Evolutionary conservation across 2,888 invertebrate genomes (phyloP), one percentile per base, ranked within the genome.

Genomic region (Dicyrtomina minuta): DNA sequence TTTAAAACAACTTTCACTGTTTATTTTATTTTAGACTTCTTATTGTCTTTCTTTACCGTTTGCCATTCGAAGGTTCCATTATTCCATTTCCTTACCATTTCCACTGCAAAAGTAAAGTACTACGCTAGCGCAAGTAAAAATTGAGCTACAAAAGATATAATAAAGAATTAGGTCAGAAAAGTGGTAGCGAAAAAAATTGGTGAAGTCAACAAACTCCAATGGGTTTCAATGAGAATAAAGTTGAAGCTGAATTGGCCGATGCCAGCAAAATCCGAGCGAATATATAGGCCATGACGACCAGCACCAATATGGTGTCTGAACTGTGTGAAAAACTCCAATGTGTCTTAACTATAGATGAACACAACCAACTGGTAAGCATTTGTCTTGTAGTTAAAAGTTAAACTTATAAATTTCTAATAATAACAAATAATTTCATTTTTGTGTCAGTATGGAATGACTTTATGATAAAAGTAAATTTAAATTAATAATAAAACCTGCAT

Each of bases 281-380:
- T 61, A 17, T 61, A 4, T 61, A 49, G 61, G 26, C 44, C 22
- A 24, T 61, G 61, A 61, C 61, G 4, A 10, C 3, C 24, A 46
- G 46, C n/a, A 61, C 61, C 2, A 46, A 61, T 22, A 24, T 26
- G 13, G 10, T 61, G n/a, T n/a, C 46, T 15, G 46, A 46, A 26
- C 3, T 61, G 20, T 41, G 39, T 20, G 46, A 61, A 22, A 61
- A n/a, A n/a, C 43, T 61, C 46, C 15, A 61, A 26, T 44, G 49
- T 2, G 22, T 61, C 24, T 61, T 61, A 4, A 46, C 61, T 5
- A 15, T n/a, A 12, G 61, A 61, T 22, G 61, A 61, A 61, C 41
- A 22, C 2, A 10, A 24, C 6, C 22, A 46, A 10, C 26, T 44
- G 44, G 61, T 61, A 61, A 61, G 24, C 8, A 46, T 46, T 10